phyloP scores from a whole-genome alignment of 1,140 invertebrate species.

The Mesaphorura yosii region DNA sequence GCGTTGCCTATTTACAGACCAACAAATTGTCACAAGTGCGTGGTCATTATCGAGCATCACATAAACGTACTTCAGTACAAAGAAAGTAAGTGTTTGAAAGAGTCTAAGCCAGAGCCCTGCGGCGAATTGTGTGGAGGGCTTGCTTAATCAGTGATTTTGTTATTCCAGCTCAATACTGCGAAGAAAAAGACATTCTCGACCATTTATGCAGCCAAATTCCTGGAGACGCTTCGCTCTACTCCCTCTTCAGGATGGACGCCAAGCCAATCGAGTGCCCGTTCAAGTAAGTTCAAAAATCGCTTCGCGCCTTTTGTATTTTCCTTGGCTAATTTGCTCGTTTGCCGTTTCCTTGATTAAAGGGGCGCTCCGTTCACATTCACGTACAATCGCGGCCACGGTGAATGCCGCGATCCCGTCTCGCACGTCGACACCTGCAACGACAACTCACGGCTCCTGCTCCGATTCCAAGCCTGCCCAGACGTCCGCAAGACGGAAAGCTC shows the following conservation, averaged over 20 bases:
- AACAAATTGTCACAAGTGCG: slow-evolving; percentile 31
- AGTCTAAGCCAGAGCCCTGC: background rate
- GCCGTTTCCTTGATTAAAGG: slow-evolving; percentile 31
- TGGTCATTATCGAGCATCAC: slow-evolving; percentile 33
- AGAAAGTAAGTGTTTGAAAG: slow-evolving; percentile 41
- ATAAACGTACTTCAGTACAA: slow-evolving; percentile 34
- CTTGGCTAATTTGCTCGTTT: slow-evolving; percentile 3
- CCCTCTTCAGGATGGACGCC: slow-evolving; percentile 36
- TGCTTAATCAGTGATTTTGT: no score
- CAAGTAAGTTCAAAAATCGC: slow-evolving; percentile 23
- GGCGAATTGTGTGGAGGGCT: no score
- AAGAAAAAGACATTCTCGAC: slow-evolving; percentile 27
- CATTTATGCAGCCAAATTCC: slow-evolving; percentile 33
- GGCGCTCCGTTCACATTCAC: slow-evolving; percentile 41
- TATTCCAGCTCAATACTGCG: slow-evolving; percentile 29
- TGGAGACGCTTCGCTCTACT: slow-evolving; percentile 35
- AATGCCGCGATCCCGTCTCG: slow-evolving; percentile 43
- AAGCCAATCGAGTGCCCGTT: slow-evolving; percentile 31
- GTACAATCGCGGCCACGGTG: slow-evolving; percentile 35
- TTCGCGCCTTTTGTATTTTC: background rate
- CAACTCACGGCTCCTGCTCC: slow-evolving; percentile 46
- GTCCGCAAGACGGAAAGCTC: slow-evolving; percentile 41
- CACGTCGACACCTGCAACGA: slow-evolving; percentile 53
- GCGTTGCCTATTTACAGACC: slow-evolving; percentile 1
- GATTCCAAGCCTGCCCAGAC: slow-evolving; percentile 54